These are phyloP conservation scores for Papilio glaucus DNA, from an alignment of 1,140 invertebrate genomes.

Conservation along the genomic window DNA sequence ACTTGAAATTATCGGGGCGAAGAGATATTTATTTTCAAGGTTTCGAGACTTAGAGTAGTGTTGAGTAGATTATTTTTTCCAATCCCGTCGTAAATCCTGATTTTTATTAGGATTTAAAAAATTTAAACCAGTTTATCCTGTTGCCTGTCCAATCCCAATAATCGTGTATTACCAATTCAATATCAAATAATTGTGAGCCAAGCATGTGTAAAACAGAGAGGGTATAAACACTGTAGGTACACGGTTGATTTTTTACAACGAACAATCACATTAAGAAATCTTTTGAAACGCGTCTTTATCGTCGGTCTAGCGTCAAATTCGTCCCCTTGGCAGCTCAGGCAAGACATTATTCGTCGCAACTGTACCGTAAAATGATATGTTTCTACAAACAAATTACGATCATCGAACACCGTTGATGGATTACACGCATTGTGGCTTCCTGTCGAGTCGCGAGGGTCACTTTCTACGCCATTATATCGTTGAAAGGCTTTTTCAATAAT, in stretches of 20 bases:
- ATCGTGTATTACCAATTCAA: neutral
- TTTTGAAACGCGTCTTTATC: neutral
- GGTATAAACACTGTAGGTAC: neutral
- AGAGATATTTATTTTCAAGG: too few species aligned
- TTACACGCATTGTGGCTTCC: slow-evolving; percentile 54
- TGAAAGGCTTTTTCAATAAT: slow-evolving; percentile 14
- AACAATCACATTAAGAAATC: slow-evolving; percentile 21
- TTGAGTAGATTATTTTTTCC: too few species aligned
- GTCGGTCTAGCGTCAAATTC: slow-evolving; percentile 3
- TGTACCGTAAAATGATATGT: slow-evolving; percentile 63
- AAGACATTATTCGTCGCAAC: slow-evolving; percentile 57
- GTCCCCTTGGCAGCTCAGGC: slow-evolving; percentile 32
- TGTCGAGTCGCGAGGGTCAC: slow-evolving; percentile 44
- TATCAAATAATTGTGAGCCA: neutral
- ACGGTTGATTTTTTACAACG: neutral
- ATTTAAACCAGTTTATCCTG: neutral
- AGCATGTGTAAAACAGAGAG: neutral
- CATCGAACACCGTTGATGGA: slow-evolving; percentile 57
- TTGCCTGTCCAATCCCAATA: neutral
- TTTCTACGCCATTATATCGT: slow-evolving; percentile 43
- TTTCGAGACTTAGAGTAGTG: too few species aligned
- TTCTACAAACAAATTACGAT: slow-evolving; percentile 63
- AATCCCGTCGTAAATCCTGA: too few species aligned
- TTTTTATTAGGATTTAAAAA: neutral
- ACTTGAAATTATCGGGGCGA: too few species aligned